Base-by-base conservation (phyloP, 2,797 vertebrate species). In the Pangasius larnaudii region DNA sequence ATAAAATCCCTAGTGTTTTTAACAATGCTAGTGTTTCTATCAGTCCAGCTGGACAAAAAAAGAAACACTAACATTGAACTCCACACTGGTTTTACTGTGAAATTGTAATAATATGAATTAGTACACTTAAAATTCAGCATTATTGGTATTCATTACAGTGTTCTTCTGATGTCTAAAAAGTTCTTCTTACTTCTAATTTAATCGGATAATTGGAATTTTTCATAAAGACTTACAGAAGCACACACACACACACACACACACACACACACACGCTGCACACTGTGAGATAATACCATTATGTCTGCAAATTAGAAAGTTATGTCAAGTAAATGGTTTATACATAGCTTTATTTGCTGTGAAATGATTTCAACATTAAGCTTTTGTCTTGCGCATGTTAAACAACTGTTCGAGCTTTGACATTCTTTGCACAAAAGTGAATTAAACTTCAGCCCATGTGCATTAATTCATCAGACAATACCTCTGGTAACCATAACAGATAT, bases 341-440 rank as follows among this genome's bases (percentile, higher is more conserved):
- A 24, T 10, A 53, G 51, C 27, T 84, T 84, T 49, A 51, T 84
- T 30, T 51, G 36, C 61, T 93, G 88, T 86, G 87, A 91, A 92
- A 92, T 92, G 91, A 67, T 51, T 30, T 33, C n/a, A 33, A 0
- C 46, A 24, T 67, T 69, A 51, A 33, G 63, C 61, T 65, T 83
- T 83, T 67, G 81, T 51, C 81, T 30, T 11, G 51, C 7, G 4
- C 61, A 2, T 83, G 81, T 67, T 69, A 30, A 83, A 65, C 80
- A 83, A 30, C 14, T 49, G 27, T 36, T 56, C 6, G 1, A 9
- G 80, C n/a, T 42, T 81, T 24, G 0, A 67, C 63, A 49, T 51
- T 65, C 61, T 49, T 67, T 22, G 39, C 36, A 51, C 56, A 51
- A 16, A 84, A 65, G 46, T 56, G 16, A 78, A 67, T 69, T 14